These are phyloP conservation scores for Thripadectes ignobilis DNA, from an alignment of 2,797 vertebrate genomes.

Conservation along the genomic window DNA sequence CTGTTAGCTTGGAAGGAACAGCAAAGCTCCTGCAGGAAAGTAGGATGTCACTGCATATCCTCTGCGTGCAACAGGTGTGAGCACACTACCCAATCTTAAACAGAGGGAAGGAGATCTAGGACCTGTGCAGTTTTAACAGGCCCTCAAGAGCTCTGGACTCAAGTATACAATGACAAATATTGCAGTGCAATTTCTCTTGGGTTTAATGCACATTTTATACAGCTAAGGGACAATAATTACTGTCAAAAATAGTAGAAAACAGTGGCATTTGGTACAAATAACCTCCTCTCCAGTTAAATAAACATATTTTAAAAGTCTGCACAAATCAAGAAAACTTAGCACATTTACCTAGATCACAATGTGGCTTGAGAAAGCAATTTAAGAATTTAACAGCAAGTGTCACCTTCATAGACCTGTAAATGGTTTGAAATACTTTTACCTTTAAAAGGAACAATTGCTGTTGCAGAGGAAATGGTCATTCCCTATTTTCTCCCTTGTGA, in stretches of 20 bases:
- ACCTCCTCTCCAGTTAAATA: background rate
- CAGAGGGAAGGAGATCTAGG: background rate
- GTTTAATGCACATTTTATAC: background rate
- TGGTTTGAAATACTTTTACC: background rate
- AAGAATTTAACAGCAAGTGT: slow-evolving; percentile 18
- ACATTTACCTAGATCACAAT: slow-evolving; percentile 8
- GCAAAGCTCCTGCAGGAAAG: background rate
- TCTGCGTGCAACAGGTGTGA: background rate
- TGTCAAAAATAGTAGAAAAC: background rate
- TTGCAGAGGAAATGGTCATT: slow-evolving; percentile 16
- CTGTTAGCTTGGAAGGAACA: background rate
- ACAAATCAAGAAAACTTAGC: slow-evolving; percentile 4
- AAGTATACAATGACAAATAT: background rate
- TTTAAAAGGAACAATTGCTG: background rate
- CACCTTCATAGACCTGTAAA: background rate
- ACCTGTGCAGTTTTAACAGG: background rate
- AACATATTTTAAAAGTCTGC: background rate
- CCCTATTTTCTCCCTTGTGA: slow-evolving; percentile 25
- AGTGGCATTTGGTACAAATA: background rate
- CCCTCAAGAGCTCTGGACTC: background rate
- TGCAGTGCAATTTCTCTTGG: background rate
- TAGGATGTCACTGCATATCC: background rate
- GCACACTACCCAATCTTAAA: background rate
- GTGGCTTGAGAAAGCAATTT: slow-evolving; percentile 15
- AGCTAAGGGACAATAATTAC: background rate